Base-by-base conservation (phyloP, 2,888 invertebrate genomes). In the Mesorhabditis belari region DNA sequence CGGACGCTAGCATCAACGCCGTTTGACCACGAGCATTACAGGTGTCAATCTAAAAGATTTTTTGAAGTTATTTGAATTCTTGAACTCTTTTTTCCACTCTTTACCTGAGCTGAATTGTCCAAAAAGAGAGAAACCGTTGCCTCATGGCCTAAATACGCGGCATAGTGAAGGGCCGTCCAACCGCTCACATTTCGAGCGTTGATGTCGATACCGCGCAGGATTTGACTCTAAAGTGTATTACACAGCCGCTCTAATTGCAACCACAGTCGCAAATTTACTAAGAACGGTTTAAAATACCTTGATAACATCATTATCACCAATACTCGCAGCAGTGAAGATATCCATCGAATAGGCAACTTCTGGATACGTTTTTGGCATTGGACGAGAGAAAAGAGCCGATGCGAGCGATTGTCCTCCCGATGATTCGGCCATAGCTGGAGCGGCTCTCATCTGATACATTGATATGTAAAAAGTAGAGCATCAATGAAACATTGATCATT, bases 131-230 rank as follows among this genome's bases (percentile, higher is more conserved):
- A 88, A 76, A 89, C 88, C 0, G 91, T 90, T 79, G 89, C 89
- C 57, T 87, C 84, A 81, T 92, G 92, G 12, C 92, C 90, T 85
- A 95, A 92, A 81, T 93, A 94, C 17, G 94, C 91, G 0, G 94
- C 89, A 81, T 95, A 94, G 81, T 95, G 94, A 58, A 96, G 82
- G 0, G 96, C 93, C 0, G 95, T 94, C 95, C 94, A 95, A 0
- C 95, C 94, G n/a, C 44, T 35, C 12, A 35, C 44, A 21, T 19
- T 9, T 9, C 21, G 51, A 23, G 21, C 17, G 17, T 9, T 9
- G 51, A 50, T n/a, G 2, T 9, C 51, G 21, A 23, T 23, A 23
- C 21, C 51, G 17, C 17, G 6, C 1, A 23, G 9, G 2, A 50
- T 50, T 9, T n/a, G 23, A 6, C 23, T 21, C 5, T 12, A 54